phyloP scores from a whole-genome alignment of 2,113 vertebrate species.

The Nothocercus nigrocapillus region DNA sequence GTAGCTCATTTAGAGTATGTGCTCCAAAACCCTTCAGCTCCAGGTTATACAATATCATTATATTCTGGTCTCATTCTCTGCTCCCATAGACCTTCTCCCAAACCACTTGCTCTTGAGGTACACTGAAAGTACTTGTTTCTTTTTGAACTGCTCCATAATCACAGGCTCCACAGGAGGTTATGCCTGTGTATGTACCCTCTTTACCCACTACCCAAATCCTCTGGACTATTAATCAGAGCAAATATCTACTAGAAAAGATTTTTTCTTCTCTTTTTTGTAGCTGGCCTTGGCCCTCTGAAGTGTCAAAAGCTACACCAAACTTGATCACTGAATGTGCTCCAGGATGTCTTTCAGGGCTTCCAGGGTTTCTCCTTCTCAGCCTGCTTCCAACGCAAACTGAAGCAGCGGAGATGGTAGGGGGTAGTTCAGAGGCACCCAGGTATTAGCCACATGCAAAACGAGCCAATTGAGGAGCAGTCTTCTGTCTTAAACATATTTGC shows the following conservation, averaged over 20 bases:
- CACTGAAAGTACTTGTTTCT: neutral
- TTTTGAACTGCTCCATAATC: constrained; percentile 35
- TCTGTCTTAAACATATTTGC: neutral
- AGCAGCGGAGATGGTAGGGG: neutral
- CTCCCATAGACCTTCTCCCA: neutral
- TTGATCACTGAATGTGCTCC: constrained; percentile 33
- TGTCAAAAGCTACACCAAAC: constrained; percentile 39
- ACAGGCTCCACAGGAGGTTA: constrained; percentile 47
- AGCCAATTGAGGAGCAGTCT: neutral
- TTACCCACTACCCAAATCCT: constrained; percentile 51
- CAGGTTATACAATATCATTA: neutral
- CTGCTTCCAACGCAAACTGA: neutral
- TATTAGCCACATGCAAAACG: neutral
- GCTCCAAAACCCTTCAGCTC: neutral
- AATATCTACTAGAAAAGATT: constrained; percentile 19
- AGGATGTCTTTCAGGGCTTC: constrained; percentile 33
- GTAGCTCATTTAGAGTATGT: neutral
- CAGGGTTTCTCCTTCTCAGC: constrained; percentile 11
- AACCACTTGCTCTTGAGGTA: constrained; percentile 9
- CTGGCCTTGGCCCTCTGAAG: neutral
- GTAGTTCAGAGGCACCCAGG: neutral
- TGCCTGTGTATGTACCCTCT: constrained; percentile 50
- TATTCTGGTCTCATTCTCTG: neutral
- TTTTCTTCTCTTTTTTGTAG: constrained; percentile 12
- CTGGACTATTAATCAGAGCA: constrained; percentile 50